Base-by-base conservation (phyloP, 2,113 vertebrate genomes). In the Hippocampus guttulatus region DNA sequence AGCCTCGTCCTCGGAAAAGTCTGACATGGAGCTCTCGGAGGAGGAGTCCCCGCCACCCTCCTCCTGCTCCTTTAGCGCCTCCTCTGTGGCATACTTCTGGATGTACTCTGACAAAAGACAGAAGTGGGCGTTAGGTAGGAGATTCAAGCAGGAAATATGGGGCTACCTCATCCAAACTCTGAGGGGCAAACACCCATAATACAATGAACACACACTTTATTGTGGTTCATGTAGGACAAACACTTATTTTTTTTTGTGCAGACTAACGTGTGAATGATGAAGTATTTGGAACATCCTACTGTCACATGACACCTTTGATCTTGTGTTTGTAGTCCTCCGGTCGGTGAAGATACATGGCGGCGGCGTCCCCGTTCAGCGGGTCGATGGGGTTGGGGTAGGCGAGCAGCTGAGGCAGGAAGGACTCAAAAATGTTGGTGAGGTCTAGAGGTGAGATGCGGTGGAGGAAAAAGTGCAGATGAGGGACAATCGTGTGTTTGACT, bases 241-340 rank as follows among this genome's bases (percentile, higher is more conserved):
- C 43, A 45, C 43, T 3, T 45, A n/a, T 47, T 47, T 16, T 47
- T 47, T 47, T 47, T 12, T 12, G 14, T 15, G 14, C 45, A 47
- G 45, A 16, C 3, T 47, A 15, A 52, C 18, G 15, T 21, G 4
- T 52, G 20, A 52, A 52, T 8, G 7, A 16, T 21, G 51, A 52
- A 52, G 51, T 7, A 21, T 52, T 4, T 57, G 2, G 14, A 2
- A 23, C n/a, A 57, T 57, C 55, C 12, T 23, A 64, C 23, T 54
- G 8, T 30, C 27, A 15, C 25, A 5, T 2, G 2, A 12, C 83
- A 97, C 97, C 97, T 97, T 98, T 98, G 85, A 99, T 99, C 93
- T 99, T 99, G 90, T 99, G 97, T 93, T 99, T 99, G 88, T 98
- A 99, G 77, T 99, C 97, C 82, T 99, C 97, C 76, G 97, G 97